A percentile compares a stretch with the other conserved stretches of the same genome.
Conservation (phyloP, 2,797 vertebrate species). For the Sebastes diaconus region DNA sequence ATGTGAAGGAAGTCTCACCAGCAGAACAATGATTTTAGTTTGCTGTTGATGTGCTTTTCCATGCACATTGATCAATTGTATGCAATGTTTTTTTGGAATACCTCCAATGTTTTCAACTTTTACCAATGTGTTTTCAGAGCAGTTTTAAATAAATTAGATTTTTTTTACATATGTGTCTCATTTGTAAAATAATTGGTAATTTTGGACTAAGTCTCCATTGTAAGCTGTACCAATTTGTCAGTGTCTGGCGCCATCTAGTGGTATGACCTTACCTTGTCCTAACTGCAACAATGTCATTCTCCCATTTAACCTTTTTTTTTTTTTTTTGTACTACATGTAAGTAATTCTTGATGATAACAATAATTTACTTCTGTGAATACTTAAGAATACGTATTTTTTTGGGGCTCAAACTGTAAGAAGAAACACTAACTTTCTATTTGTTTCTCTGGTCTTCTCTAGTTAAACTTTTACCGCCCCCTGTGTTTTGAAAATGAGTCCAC, state of each 20-base stretch:
- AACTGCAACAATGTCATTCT: not conserved
- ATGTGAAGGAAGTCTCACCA: conserved; percentile 35
- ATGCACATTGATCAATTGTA: conserved; percentile 36
- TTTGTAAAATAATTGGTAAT: not conserved
- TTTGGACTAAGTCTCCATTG: not conserved
- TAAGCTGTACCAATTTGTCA: not conserved
- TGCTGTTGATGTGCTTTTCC: conserved; percentile 25
- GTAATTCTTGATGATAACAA: not conserved
- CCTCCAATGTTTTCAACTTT: conserved; percentile 49
- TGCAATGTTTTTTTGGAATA: conserved; percentile 17
- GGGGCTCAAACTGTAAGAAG: rapidly evolving
- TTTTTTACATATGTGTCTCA: not conserved
- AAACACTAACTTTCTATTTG: not conserved
- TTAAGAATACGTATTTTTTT: not conserved
- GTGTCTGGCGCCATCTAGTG: conserved; percentile 70
- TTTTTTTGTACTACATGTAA: not conserved
- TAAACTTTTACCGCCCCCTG: conserved; percentile 67
- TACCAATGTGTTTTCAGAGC: conserved; percentile 61
- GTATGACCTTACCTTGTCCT: not conserved
- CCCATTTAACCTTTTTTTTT: no score
- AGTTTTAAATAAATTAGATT: conserved; percentile 78
- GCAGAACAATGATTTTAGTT: conserved; percentile 23
- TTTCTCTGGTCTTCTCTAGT: conserved; percentile 27
- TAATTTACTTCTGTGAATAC: not conserved
- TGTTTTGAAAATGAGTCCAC: conserved; percentile 71